Conservation (phyloP, 2,113 vertebrate genomes). For the Eira barbara region DNA sequence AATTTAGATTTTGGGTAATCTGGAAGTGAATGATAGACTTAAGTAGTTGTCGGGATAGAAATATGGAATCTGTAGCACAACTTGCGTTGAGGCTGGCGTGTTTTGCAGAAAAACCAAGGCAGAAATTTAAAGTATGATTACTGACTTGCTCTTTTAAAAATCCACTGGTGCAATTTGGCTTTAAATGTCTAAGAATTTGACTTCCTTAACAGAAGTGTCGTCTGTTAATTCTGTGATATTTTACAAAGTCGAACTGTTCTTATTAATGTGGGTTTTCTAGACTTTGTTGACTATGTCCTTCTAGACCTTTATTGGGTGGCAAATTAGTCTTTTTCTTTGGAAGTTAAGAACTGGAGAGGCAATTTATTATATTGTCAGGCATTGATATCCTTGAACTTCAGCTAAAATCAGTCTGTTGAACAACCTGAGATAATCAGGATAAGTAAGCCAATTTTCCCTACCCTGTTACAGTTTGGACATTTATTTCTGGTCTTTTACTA, state of each 20-base stretch:
- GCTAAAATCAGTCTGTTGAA: slow-evolving; percentile 8
- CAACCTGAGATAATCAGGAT: slow-evolving; percentile 5
- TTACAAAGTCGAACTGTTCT: not conserved
- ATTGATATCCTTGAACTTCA: not conserved
- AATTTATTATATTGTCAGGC: slow-evolving; percentile 20
- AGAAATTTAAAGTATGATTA: not conserved
- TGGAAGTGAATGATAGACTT: not conserved
- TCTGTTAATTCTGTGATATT: slow-evolving; percentile 17
- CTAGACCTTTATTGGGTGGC: not conserved
- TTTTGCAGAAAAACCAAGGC: not conserved
- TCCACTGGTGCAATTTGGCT: not conserved
- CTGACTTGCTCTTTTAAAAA: not conserved
- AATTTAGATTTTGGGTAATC: not conserved
- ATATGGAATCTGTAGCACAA: not conserved
- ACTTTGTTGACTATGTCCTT: not conserved
- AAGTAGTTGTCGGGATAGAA: not conserved
- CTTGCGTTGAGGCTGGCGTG: not conserved
- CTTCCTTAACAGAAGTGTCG: not conserved
- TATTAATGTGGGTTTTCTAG: not conserved
- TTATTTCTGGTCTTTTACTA: not conserved
- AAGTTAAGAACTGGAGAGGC: not conserved
- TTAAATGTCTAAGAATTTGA: not conserved
- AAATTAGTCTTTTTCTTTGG: not conserved
- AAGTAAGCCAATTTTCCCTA: slow-evolving; percentile 11
- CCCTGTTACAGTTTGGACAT: not conserved